Percentiles rank a stretch among this genome's conserved stretches.
Evolutionary conservation across 2,113 vertebrate species (phyloP).

Genomic region (Nyctibius bracteatus): DNA sequence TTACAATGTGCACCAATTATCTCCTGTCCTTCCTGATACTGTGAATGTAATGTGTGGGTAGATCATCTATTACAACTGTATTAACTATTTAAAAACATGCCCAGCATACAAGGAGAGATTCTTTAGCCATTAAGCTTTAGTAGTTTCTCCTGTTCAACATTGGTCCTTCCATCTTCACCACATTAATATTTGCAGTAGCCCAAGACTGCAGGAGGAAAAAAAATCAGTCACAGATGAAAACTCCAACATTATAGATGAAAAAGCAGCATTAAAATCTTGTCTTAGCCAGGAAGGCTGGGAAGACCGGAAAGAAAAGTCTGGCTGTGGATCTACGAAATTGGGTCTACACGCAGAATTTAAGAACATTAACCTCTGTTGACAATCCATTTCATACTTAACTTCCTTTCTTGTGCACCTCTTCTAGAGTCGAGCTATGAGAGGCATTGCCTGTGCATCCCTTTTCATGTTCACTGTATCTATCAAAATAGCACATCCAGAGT

Average conservation of each 20-base stretch:
- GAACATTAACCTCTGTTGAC: neutral
- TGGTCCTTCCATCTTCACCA: neutral
- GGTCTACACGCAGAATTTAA: neutral
- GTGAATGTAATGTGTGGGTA: neutral
- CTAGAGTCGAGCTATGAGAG: neutral
- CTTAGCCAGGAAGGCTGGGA: neutral
- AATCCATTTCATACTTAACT: neutral
- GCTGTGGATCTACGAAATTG: neutral
- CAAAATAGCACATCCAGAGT: neutral
- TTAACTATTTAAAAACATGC: neutral
- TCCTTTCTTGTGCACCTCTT: neutral
- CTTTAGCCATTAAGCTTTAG: neutral
- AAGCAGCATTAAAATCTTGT: neutral
- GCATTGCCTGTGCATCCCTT: neutral
- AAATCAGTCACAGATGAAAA: neutral
- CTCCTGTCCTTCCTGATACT: neutral
- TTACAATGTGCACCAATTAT: neutral
- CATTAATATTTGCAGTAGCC: neutral
- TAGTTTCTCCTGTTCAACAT: neutral
- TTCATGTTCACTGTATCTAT: neutral
- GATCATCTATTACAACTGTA: neutral
- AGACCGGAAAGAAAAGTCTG: neutral
- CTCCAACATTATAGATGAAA: neutral
- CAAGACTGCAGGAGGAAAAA: neutral
- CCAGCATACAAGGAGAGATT: neutral